Percentiles rank a stretch among this genome's conserved stretches.
Evolutionary conservation across 37 sponge, comb jelly and placozoan genomes (phyloP).

Genomic region (Beroe forskalii): DNA sequence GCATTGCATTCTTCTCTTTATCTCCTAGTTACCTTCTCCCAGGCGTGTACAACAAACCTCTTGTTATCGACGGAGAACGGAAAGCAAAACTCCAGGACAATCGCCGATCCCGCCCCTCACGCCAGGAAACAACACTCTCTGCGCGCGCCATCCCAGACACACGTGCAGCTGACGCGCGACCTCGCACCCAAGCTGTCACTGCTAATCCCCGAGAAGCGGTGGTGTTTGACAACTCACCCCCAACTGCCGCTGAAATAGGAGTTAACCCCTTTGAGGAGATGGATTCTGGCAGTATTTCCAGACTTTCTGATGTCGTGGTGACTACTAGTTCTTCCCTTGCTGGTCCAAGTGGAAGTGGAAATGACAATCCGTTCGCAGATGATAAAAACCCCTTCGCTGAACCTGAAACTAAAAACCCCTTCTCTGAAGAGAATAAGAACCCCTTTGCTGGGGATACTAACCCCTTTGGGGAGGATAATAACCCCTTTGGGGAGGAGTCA

Average conservation of each 20-base stretch:
- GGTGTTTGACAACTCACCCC: conserved; percentile 54
- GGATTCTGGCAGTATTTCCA: neutral
- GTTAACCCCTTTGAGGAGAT: neutral
- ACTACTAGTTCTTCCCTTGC: neutral
- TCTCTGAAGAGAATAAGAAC: neutral
- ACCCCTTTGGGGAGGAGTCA: too few relatives aligned
- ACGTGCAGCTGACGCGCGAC: neutral
- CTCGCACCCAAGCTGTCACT: neutral
- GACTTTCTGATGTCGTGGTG: too few relatives aligned
- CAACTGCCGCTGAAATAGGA: neutral
- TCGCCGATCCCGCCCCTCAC: neutral
- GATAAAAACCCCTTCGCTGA: conserved; percentile 7
- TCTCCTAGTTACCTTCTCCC: neutral
- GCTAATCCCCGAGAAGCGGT: conserved; percentile 19
- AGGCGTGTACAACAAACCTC: conserved; percentile 43
- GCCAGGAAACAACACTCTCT: neutral
- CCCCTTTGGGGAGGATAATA: neutral
- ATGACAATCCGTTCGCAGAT: neutral
- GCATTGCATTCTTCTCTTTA: neutral
- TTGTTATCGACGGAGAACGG: conserved; percentile 39
- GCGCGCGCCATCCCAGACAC: neutral
- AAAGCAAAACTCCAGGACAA: conserved; percentile 1
- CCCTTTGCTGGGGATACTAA: conserved; percentile 21
- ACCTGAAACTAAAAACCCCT: neutral
- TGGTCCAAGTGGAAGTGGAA: neutral